Evolutionary conservation across 1,140 invertebrate species (phyloP).

Genomic region (Tachypleus tridentatus): DNA sequence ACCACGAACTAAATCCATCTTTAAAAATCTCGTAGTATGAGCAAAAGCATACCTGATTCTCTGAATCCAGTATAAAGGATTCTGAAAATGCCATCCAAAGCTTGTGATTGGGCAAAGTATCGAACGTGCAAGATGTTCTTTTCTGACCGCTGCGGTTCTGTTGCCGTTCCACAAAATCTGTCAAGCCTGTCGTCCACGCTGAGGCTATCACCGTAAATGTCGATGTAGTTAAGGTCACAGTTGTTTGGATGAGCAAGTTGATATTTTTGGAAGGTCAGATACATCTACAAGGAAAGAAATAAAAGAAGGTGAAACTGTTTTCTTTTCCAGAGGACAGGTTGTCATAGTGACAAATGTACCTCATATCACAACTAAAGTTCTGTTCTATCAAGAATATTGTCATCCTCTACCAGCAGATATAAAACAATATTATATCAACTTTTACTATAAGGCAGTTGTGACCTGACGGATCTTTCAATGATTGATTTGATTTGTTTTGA

Average conservation of each 20-base stretch:
- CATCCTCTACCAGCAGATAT: too few species aligned
- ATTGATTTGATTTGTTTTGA: too few species aligned
- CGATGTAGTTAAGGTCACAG: slow-evolving; percentile 63
- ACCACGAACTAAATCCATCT: too few species aligned
- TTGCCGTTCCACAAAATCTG: slow-evolving; percentile 54
- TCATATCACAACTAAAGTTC: too few species aligned
- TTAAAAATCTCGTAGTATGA: too few species aligned
- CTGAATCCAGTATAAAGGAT: slow-evolving; percentile 58
- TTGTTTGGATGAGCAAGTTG: slow-evolving; percentile 59
- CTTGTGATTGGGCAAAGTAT: slow-evolving; percentile 50
- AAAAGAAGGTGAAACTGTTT: background rate
- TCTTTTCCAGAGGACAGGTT: too few species aligned
- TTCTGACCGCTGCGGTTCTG: slow-evolving; percentile 44
- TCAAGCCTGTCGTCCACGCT: slow-evolving; percentile 32
- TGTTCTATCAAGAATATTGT: too few species aligned
- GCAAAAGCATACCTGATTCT: background rate
- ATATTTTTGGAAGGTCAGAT: slow-evolving; percentile 54
- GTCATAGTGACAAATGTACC: too few species aligned
- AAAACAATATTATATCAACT: too few species aligned
- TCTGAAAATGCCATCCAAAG: slow-evolving; percentile 45
- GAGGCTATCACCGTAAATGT: slow-evolving; percentile 56
- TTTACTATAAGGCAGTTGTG: too few species aligned
- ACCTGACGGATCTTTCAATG: too few species aligned
- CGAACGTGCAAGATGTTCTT: slow-evolving; percentile 46
- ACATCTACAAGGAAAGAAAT: slow-evolving; percentile 43